phyloP scores from a whole-genome alignment of 2,888 invertebrate genomes.

The Drosophila neonasuta region DNA sequence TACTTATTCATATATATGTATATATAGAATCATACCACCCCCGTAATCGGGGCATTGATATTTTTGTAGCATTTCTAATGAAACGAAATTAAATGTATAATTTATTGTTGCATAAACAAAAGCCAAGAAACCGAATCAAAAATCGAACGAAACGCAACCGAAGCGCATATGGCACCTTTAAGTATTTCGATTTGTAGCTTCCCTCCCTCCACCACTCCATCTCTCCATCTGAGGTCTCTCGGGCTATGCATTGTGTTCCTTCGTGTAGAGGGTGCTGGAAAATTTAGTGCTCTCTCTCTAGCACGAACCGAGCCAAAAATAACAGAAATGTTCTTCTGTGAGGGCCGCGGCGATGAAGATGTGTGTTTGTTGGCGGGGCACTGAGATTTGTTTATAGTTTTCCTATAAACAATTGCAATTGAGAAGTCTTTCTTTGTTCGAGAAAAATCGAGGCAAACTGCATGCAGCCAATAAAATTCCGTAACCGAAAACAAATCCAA shows the following conservation, averaged over 20 bases:
- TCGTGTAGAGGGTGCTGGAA: slow-evolving; percentile 60
- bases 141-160: slow-evolving; percentile 54
- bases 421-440: slow-evolving; percentile 65
- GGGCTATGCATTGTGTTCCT: slow-evolving; percentile 53
- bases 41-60: slow-evolving; percentile 45
- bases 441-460: slow-evolving; percentile 59
- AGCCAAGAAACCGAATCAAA: slow-evolving; percentile 69
- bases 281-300: slow-evolving; percentile 56
- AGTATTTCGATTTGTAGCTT: slow-evolving; percentile 55
- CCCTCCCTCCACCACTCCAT: slow-evolving; percentile 2
- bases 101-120: slow-evolving; percentile 78
- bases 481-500: slow-evolving; percentile 3
- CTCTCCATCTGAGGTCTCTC: slow-evolving; percentile 10
- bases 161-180: slow-evolving; percentile 75
- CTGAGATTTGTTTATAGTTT: slow-evolving; percentile 66
- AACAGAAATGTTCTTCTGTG: slow-evolving; percentile 37
- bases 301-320: slow-evolving; percentile 71
- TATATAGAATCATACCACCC: slow-evolving; percentile 36
- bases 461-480: slow-evolving; percentile 35
- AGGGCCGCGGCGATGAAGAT: slow-evolving; percentile 14
- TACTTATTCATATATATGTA: not conserved
- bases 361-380: slow-evolving; percentile 10
- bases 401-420: slow-evolving; percentile 71
- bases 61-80: slow-evolving; percentile 66
- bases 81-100: slow-evolving; percentile 72